Percentiles rank a stretch among this genome's conserved stretches.
These are phyloP conservation scores for Nymphalis urticae DNA, from an alignment of 2,888 invertebrate genomes.

Conservation along the genomic window DNA sequence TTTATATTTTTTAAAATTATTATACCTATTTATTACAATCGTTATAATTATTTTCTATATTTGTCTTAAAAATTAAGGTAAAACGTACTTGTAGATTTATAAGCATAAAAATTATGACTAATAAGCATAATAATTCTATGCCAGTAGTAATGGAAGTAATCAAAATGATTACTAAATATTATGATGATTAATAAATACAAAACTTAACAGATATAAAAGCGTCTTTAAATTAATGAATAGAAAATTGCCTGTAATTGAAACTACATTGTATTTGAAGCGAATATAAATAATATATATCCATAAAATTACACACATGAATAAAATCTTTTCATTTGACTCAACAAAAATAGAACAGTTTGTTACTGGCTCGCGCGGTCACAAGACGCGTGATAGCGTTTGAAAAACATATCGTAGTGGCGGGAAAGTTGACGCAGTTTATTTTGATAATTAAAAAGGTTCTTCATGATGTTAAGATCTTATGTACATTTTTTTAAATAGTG, in stretches of 20 bases:
- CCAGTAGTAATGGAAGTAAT: no score
- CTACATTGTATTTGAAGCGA: conserved; percentile 39
- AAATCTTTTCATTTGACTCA: conserved; percentile 58
- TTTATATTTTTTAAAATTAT: no score
- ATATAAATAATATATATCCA: conserved; percentile 37
- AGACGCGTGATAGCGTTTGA: conserved; percentile 55
- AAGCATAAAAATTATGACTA: no score
- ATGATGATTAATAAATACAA: no score
- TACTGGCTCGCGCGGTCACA: conserved; percentile 54
- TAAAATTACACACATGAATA: conserved; percentile 53
- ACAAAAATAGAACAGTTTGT: conserved; percentile 74
- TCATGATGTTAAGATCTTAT: conserved; percentile 26
- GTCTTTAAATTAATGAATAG: no score
- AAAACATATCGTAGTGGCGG: conserved; percentile 51
- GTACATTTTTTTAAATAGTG: conserved; percentile 27
- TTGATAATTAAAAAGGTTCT: conserved; percentile 29
- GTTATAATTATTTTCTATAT: no score
- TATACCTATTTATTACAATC: no score
- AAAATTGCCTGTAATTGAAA: conserved; percentile 22
- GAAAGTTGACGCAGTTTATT: conserved; percentile 44
- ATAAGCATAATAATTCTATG: no score
- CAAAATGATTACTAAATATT: no score
- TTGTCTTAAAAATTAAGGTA: no score
- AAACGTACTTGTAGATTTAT: no score
- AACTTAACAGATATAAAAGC: no score